Evolutionary conservation across 2,888 invertebrate species (phyloP).

Genomic region (Tribolium freemani): DNA sequence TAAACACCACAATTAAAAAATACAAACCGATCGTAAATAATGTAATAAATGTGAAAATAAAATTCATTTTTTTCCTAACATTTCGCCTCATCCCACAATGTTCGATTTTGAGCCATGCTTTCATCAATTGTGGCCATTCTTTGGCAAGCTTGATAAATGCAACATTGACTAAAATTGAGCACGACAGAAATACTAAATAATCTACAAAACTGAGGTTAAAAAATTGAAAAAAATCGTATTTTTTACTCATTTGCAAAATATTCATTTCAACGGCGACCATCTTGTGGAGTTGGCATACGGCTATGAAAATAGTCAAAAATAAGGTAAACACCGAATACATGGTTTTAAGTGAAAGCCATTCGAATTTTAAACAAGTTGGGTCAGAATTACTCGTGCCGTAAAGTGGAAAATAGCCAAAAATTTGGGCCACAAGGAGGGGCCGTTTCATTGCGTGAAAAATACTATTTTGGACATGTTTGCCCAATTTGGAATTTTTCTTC

Average conservation of each 20-base stretch:
- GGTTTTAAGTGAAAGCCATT: slow-evolving; percentile 15
- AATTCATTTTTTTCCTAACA: slow-evolving; percentile 7
- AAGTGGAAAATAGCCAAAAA: slow-evolving; percentile 30
- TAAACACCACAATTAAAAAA: not conserved
- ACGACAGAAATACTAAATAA: not conserved
- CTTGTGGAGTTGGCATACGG: not conserved
- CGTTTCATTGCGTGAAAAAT: slow-evolving; percentile 14
- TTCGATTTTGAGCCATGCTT: slow-evolving; percentile 25
- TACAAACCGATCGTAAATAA: not conserved
- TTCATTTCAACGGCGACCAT: not conserved
- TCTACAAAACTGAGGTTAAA: not conserved
- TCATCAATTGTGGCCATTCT: slow-evolving; percentile 27
- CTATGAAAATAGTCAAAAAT: not conserved
- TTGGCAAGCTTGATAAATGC: slow-evolving; percentile 32
- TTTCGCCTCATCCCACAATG: not conserved
- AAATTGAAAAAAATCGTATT: not conserved
- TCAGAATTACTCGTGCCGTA: not conserved
- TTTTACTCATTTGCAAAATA: not conserved
- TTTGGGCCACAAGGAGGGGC: slow-evolving; percentile 10
- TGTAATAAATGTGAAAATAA: not conserved
- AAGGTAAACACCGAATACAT: not conserved
- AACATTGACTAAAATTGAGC: not conserved
- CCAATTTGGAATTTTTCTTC: not conserved
- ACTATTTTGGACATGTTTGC: not conserved
- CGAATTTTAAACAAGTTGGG: slow-evolving; percentile 4